phyloP scores from a whole-genome alignment of 2,888 invertebrate genomes.

The Limnephilus marmoratus region DNA sequence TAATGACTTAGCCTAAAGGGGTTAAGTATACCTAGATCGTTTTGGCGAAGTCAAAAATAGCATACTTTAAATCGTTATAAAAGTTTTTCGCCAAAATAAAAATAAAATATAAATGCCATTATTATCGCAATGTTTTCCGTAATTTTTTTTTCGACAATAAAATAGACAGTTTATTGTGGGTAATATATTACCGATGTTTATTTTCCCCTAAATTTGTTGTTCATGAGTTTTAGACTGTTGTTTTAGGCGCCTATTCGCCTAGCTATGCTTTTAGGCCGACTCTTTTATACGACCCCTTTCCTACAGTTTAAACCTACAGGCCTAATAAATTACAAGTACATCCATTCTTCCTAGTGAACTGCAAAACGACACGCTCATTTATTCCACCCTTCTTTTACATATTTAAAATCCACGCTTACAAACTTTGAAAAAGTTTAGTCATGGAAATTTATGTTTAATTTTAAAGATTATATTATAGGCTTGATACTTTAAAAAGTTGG shows the following conservation, averaged over 20 bases:
- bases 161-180: too few species aligned
- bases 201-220: not conserved
- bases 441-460: not conserved
- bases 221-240: not conserved
- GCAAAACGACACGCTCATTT: conserved; percentile 7
- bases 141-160: too few species aligned
- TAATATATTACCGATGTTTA: too few species aligned
- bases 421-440: not conserved
- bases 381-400: not conserved
- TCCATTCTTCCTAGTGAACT: not conserved
- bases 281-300: not conserved
- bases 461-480: too few species aligned
- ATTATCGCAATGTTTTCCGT: too few species aligned
- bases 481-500: too few species aligned
- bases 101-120: too few species aligned
- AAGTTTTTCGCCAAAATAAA: too few species aligned
- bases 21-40: too few species aligned
- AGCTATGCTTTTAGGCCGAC: not conserved
- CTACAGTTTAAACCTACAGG: conserved; percentile 2
- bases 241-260: not conserved
- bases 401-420: conserved; percentile 22
- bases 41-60: too few species aligned
- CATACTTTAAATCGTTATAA: too few species aligned
- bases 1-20: too few species aligned
- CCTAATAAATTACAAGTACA: conserved; percentile 56